These are phyloP conservation scores for Argopecten irradians DNA, from an alignment of 1,140 invertebrate genomes.

Conservation along the genomic window DNA sequence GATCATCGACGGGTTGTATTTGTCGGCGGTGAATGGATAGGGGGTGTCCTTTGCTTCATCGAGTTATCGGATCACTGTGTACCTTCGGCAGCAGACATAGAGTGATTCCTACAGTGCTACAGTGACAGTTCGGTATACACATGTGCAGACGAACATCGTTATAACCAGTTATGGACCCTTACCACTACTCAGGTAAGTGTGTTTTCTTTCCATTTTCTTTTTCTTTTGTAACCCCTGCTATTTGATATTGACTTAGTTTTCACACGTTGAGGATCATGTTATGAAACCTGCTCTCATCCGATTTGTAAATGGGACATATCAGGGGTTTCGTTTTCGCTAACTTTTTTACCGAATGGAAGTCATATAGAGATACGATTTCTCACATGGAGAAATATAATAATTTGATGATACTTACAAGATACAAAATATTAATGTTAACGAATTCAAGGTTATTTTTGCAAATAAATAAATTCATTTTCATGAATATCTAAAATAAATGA, in stretches of 20 bases:
- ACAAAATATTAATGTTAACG: background rate
- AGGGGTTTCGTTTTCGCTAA: background rate
- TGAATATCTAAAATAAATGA: too few species aligned
- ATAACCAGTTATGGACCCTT: constrained; percentile 46
- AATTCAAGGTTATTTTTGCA: background rate
- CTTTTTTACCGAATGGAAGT: background rate
- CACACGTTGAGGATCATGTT: background rate
- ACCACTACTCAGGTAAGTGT: constrained; percentile 46
- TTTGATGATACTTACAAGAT: background rate
- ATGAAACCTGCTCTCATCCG: background rate
- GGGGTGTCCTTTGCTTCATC: background rate
- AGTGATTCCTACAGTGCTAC: background rate
- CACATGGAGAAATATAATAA: background rate
- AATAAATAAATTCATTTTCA: too few species aligned
- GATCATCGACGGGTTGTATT: constrained; percentile 18
- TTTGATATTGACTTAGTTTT: constrained; percentile 29
- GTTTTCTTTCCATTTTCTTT: constrained; percentile 30
- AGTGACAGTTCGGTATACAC: constrained; percentile 18
- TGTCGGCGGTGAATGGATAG: constrained; percentile 7
- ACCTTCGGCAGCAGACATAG: background rate
- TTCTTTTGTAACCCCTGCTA: constrained; percentile 35
- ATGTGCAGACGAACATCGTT: constrained; percentile 26
- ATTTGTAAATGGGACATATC: background rate
- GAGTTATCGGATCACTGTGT: background rate
- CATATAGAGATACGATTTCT: background rate